Evolutionary conservation across 2,888 invertebrate species (phyloP), one percentile per base, ranked within the genome.

Genomic region (Drepana falcataria): DNA sequence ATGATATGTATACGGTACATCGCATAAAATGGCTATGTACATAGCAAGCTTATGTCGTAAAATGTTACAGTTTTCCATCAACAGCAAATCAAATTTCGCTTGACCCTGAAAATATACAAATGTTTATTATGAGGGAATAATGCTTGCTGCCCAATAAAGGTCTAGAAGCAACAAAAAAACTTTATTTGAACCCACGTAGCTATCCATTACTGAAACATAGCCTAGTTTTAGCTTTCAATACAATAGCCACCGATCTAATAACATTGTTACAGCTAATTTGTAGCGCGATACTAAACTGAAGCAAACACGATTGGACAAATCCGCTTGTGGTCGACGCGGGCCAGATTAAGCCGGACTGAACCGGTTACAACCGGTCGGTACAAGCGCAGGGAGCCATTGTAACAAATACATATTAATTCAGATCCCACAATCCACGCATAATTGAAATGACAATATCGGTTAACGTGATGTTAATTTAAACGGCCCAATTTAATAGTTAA

Each of bases 361-460:
- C 69, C 57, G 68, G 65, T 62, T 71, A 64, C 63, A 57, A 59
- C 57, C 64, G 61, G 58, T 48, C 52, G 47, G 48, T 48, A 49
- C 48, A 48, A 49, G 35, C 48, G 37, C 49, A 48, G 53, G 56
- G 53, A 49, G 60, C 56, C 52, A 60, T 63, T 65, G 71, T 65
- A 63, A 68, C 67, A 71, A 73, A 73, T 69, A 68, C 71, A 68
- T 69, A 71, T 75, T 69, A 73, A 71, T 73, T 73, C 61, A 56
- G 51, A 55, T 54, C 61, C 64, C 59, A 66, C 51, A 71, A 69
- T 68, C 66, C 64, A 53, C 60, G 60, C 64, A 64, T 74, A 71
- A 75, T 77, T 77, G 67, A 72, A 78, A 73, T 60, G 67, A 67
- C 68, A 69, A 73, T 69, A 72, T 71, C 63, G 68, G 74, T 67